These are phyloP conservation scores for Plebejus anna DNA, from an alignment of 2,888 invertebrate species.

Conservation along the genomic window DNA sequence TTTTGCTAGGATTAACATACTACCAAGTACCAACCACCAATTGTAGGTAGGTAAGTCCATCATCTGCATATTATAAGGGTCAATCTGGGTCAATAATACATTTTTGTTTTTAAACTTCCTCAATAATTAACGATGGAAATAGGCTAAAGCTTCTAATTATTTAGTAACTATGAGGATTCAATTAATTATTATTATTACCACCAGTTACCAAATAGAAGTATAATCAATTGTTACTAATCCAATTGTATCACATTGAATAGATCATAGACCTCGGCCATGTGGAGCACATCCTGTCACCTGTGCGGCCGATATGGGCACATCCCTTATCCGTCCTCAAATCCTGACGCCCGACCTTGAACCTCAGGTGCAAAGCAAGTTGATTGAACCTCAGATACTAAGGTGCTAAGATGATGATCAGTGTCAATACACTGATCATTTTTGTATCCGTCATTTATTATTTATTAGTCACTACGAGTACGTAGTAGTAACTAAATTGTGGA, in stretches of 20 bases:
- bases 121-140: too few relatives aligned
- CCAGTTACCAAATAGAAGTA: not conserved
- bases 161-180: not conserved
- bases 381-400: not conserved
- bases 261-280: constrained; percentile 1
- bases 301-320: not conserved
- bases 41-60: too few relatives aligned
- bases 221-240: not conserved
- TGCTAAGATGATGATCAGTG: too few relatives aligned
- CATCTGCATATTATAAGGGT: too few relatives aligned
- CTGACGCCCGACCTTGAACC: constrained; percentile 22
- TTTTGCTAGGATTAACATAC: too few relatives aligned
- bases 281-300: constrained; percentile 20
- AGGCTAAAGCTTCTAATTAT: not conserved
- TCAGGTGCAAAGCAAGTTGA: not conserved
- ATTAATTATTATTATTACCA: not conserved
- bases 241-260: not conserved
- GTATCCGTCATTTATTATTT: not conserved
- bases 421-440: not conserved
- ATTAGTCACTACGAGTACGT: too few relatives aligned
- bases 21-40: too few relatives aligned
- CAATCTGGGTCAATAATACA: too few relatives aligned
- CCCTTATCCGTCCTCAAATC: constrained; percentile 2
- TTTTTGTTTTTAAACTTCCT: too few relatives aligned
- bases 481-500: too few relatives aligned